Evolutionary conservation across 2,113 vertebrate genomes (phyloP).

Genomic region (Oncorhynchus masou): DNA sequence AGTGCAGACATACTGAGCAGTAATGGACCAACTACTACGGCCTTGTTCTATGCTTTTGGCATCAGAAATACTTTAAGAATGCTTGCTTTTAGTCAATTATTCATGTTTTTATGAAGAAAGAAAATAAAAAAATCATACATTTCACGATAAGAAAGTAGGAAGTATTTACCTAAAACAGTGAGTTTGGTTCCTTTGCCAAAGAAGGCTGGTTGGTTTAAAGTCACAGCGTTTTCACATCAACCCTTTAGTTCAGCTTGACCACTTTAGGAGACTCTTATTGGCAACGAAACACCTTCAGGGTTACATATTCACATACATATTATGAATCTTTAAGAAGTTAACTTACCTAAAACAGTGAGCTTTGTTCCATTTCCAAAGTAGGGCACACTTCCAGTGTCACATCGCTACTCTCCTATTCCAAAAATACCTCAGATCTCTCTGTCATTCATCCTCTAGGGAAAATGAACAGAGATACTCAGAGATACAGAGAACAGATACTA

Average conservation of each 20-base stretch:
- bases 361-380: neutral
- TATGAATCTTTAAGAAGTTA: neutral
- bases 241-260: neutral
- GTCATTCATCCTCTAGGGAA: neutral
- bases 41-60: no score
- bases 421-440: conserved; percentile 37
- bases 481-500: neutral
- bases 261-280: neutral
- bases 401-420: conserved; percentile 33
- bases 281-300: neutral
- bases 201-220: conserved; percentile 33
- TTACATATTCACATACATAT: neutral
- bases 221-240: conserved; percentile 16
- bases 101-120: no score
- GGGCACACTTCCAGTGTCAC: conserved; percentile 61
- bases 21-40: neutral
- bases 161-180: conserved; percentile 49
- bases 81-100: no score
- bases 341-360: neutral
- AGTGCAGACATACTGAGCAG: conserved; percentile 6
- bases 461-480: neutral
- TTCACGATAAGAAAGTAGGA: neutral
- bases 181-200: conserved; percentile 54
- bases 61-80: no score
- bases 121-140: neutral